A percentile compares a stretch with the other conserved stretches of the same genome.
phyloP scores from a whole-genome alignment of 2,888 invertebrate species.

The Cacoxenus indagator region DNA sequence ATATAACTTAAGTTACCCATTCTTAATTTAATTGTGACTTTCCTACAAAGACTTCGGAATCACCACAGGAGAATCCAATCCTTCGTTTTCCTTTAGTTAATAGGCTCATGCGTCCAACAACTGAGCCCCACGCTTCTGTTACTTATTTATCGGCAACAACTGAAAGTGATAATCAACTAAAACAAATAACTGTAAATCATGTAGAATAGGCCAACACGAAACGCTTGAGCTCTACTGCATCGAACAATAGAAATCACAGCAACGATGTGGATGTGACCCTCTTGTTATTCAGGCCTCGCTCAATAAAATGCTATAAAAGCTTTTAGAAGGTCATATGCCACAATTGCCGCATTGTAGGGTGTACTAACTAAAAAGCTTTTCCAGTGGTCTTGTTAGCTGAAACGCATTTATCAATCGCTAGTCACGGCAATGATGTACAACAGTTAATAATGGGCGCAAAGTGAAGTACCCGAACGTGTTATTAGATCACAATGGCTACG shows the following conservation, averaged over 20 bases:
- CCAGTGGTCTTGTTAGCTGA: conserved; percentile 11
- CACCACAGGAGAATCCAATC: neutral
- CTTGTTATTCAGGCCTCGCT: too few species aligned
- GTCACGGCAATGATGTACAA: conserved; percentile 50
- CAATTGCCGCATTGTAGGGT: conserved; percentile 43
- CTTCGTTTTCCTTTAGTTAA: neutral
- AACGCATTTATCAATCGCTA: conserved; percentile 45
- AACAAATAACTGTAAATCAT: neutral
- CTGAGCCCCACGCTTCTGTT: neutral
- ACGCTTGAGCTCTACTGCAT: neutral
- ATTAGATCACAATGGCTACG: conserved; percentile 50
- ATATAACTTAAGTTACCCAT: too few species aligned
- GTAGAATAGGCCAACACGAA: neutral
- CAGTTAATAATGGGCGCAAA: conserved; percentile 54
- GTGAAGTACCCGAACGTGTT: conserved; percentile 41
- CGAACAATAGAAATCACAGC: neutral
- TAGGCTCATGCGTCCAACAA: neutral
- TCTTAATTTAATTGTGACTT: neutral
- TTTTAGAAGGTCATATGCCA: conserved; percentile 47
- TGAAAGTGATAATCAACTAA: conserved; percentile 6
- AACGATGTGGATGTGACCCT: too few species aligned
- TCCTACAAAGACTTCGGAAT: neutral
- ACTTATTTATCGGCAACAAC: conserved; percentile 12
- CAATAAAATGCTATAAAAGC: neutral
- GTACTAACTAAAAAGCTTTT: conserved; percentile 46